phyloP scores from a whole-genome alignment of 2,797 vertebrate genomes.

The Pygocentrus nattereri region DNA sequence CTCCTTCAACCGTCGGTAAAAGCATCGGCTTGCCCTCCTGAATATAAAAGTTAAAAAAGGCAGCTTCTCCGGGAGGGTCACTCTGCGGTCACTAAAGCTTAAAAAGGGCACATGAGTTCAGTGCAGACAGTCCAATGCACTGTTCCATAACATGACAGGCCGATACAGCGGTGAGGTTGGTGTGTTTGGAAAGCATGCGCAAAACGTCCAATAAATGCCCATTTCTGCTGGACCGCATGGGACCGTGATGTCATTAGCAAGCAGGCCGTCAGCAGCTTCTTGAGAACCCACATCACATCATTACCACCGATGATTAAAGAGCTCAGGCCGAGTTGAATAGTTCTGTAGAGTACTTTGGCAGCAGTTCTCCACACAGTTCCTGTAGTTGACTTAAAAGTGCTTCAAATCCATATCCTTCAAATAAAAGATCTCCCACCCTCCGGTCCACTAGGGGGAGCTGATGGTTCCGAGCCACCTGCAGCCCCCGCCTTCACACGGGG shows the following conservation, averaged over 20 bases:
- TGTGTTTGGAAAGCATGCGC: constrained; percentile 2
- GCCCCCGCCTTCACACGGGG: constrained; percentile 77
- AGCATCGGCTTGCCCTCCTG: constrained; percentile 52
- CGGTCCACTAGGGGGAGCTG: not conserved
- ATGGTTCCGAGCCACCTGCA: not conserved
- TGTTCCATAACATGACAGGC: constrained; percentile 1
- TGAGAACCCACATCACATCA: not conserved
- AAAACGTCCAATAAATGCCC: not conserved
- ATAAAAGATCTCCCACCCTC: not conserved
- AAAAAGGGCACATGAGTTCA: not conserved
- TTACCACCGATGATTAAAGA: not conserved
- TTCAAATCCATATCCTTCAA: not conserved
- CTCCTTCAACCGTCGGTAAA: constrained; percentile 66
- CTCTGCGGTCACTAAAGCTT: not conserved
- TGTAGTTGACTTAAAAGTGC: not conserved
- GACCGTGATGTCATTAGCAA: not conserved
- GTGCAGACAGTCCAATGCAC: constrained; percentile 2
- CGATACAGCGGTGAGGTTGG: not conserved
- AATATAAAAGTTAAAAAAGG: constrained; percentile 62
- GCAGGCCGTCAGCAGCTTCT: not conserved
- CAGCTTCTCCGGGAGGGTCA: constrained; percentile 41
- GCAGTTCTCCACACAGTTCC: not conserved
- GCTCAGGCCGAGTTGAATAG: not conserved
- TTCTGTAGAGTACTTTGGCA: constrained; percentile 8
- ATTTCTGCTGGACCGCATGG: constrained; percentile 6